Percentiles rank a stretch among this genome's conserved stretches.
Conservation (phyloP, 2,888 invertebrate genomes). For the Anaspis maculata region DNA sequence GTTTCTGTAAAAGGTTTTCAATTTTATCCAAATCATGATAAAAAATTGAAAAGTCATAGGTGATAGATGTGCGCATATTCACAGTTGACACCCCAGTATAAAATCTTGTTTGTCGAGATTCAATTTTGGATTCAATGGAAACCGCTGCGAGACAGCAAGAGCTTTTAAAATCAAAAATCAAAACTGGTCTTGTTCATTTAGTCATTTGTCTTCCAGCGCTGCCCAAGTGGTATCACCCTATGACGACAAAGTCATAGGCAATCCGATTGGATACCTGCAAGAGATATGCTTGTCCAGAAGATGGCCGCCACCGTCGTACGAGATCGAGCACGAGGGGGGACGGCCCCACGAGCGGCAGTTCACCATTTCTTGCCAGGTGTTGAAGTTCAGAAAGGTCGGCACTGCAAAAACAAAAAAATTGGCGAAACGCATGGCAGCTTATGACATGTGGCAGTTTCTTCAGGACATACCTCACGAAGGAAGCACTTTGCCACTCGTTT, state of each 20-base stretch:
- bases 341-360: conserved; percentile 91
- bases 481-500: conserved; percentile 50
- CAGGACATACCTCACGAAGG: conserved; percentile 69
- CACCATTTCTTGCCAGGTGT: conserved; percentile 82
- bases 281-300: conserved; percentile 95
- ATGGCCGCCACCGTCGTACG: conserved; percentile 92
- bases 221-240: conserved; percentile 50
- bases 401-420: conserved; percentile 93
- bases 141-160: too few relatives aligned
- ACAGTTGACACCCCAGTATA: too few relatives aligned
- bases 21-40: too few relatives aligned
- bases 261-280: conserved; percentile 92
- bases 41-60: too few relatives aligned
- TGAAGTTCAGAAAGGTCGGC: conserved; percentile 77
- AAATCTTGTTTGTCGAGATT: too few relatives aligned
- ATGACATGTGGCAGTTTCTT: conserved; percentile 84
- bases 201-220: conserved; percentile 29
- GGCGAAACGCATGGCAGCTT: conserved; percentile 92
- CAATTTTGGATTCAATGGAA: too few relatives aligned
- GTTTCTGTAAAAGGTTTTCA: too few relatives aligned
- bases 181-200: too few relatives aligned
- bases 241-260: conserved; percentile 79
- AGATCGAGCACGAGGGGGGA: conserved; percentile 80
- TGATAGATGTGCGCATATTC: too few relatives aligned
- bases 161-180: too few relatives aligned